phyloP scores from a whole-genome alignment of 1,140 invertebrate genomes.

The Drosophila kurseongensis region DNA sequence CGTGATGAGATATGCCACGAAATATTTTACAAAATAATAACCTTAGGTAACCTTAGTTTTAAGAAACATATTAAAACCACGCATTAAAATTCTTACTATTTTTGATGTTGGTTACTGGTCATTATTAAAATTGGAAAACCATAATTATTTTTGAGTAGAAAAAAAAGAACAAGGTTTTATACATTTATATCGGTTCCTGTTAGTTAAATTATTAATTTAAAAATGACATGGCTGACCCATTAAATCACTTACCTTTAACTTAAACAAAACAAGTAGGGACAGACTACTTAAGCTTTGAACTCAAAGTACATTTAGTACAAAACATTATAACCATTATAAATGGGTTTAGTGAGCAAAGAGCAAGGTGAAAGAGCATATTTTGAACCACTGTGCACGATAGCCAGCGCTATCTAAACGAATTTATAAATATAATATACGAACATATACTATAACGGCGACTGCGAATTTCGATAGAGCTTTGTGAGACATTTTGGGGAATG shows the following conservation, averaged over 20 bases:
- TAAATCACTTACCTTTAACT: background rate
- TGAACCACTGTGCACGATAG: conserved; percentile 21
- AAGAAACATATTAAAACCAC: no score
- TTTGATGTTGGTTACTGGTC: no score
- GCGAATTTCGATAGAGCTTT: conserved; percentile 23
- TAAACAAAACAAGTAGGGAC: background rate
- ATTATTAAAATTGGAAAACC: no score
- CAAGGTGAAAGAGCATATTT: background rate
- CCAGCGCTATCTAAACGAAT: conserved; percentile 21
- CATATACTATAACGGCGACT: conserved; percentile 19
- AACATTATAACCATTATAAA: background rate
- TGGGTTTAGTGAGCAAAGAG: conserved; percentile 8
- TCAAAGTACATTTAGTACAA: no score
- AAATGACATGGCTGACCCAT: no score
- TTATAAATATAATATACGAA: conserved; percentile 47
- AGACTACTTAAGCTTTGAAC: background rate
- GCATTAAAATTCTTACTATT: no score
- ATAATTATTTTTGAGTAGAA: no score
- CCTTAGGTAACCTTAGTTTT: no score
- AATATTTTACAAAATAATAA: no score
- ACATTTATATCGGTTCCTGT: no score
- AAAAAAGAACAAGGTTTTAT: no score
- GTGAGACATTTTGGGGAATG: background rate
- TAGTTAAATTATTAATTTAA: no score
- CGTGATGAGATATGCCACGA: background rate